A percentile compares a stretch with the other conserved stretches of the same genome.
These are phyloP conservation scores for Montifringilla adamsi DNA, from an alignment of 2,113 vertebrate species.

Conservation along the genomic window DNA sequence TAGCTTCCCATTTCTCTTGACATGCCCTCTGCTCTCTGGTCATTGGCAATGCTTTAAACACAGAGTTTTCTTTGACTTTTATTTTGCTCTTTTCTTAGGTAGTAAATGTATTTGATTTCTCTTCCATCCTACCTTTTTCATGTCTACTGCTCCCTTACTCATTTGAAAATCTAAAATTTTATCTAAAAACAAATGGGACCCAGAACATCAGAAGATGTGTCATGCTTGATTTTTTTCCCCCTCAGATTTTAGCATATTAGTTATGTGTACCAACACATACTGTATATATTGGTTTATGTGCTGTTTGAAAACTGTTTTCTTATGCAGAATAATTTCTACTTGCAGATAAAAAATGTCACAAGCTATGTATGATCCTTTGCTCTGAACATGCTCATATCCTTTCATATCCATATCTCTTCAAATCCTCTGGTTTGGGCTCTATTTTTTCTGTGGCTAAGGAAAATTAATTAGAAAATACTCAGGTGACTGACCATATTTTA, in stretches of 20 bases:
- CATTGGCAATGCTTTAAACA: background rate
- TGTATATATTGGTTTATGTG: background rate
- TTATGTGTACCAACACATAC: background rate
- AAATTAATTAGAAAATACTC: slow-evolving; percentile 17
- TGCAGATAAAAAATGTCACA: background rate
- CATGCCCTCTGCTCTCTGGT: background rate
- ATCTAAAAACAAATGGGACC: background rate
- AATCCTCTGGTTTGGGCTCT: background rate
- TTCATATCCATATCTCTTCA: background rate
- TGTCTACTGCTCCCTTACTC: background rate
- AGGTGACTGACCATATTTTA: background rate
- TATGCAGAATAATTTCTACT: background rate
- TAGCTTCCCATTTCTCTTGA: background rate
- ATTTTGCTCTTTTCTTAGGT: background rate
- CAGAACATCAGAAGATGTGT: background rate
- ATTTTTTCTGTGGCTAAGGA: background rate
- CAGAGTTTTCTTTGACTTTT: background rate
- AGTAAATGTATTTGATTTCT: background rate
- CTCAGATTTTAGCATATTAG: background rate
- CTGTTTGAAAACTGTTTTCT: background rate
- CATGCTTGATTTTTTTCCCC: background rate
- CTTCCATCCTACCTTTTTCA: background rate
- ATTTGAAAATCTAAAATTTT: background rate
- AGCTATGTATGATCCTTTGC: background rate
- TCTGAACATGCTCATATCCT: background rate